A percentile compares a stretch with the other conserved stretches of the same genome.
These are phyloP conservation scores for Melanophora roralis DNA, from an alignment of 2,888 invertebrate species.

Conservation along the genomic window DNA sequence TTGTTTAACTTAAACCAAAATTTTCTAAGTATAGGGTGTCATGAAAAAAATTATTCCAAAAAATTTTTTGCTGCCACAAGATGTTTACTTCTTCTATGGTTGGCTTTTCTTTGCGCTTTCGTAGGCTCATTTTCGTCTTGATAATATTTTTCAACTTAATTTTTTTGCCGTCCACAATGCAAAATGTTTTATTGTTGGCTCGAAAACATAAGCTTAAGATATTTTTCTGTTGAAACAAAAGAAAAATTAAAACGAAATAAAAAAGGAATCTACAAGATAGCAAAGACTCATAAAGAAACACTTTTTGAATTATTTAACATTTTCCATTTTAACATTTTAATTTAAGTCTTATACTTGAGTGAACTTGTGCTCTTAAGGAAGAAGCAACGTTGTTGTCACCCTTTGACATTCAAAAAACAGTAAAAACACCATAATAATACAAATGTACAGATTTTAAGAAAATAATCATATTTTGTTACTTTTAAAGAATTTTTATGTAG, in stretches of 20 bases:
- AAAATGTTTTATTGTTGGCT: slow-evolving; percentile 36
- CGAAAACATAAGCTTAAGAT: slow-evolving; percentile 66
- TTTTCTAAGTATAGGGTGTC: not conserved
- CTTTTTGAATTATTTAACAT: slow-evolving; percentile 71
- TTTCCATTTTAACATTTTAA: slow-evolving; percentile 70
- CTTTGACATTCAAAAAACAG: not conserved
- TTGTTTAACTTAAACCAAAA: not conserved
- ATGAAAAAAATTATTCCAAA: not conserved
- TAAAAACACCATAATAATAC: not conserved
- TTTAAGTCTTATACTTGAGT: slow-evolving; percentile 68
- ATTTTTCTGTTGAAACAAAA: slow-evolving; percentile 36
- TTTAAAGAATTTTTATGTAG: slow-evolving; percentile 48
- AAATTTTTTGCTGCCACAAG: slow-evolving; percentile 65
- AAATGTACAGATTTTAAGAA: not conserved
- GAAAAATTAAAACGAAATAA: not conserved
- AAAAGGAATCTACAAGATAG: not conserved
- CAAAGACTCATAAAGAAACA: slow-evolving; percentile 42
- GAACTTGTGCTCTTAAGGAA: slow-evolving; percentile 52
- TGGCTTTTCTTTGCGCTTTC: slow-evolving; percentile 54
- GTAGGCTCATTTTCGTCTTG: slow-evolving; percentile 58
- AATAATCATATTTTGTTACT: slow-evolving; percentile 24
- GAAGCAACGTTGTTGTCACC: slow-evolving; percentile 51
- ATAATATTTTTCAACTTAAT: slow-evolving; percentile 62
- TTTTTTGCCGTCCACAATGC: slow-evolving; percentile 12
- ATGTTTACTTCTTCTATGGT: too few relatives aligned